Evolutionary conservation across 1,140 invertebrate species (phyloP).

Genomic region (Drosophila baimaii): DNA sequence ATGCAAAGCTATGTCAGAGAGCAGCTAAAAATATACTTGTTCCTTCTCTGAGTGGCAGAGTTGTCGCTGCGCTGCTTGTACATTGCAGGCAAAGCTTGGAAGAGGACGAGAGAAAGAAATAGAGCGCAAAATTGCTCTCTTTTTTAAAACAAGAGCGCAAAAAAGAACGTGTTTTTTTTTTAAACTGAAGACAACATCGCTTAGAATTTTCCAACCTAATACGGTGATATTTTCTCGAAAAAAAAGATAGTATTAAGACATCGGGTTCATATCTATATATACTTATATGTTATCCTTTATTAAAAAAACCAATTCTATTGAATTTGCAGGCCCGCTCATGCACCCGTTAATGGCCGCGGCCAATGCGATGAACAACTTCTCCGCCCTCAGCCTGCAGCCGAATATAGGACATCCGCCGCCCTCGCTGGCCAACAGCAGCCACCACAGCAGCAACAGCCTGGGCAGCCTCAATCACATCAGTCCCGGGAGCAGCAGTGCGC

Average conservation of each 20-base stretch:
- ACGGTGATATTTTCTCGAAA: neutral
- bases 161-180: no score
- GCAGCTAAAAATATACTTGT: no score
- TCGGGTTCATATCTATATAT: no score
- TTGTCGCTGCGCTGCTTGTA: no score
- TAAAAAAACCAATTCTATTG: neutral
- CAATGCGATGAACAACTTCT: conserved; percentile 71
- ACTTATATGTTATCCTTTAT: no score
- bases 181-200: neutral
- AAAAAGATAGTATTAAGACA: no score
- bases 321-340: conserved; percentile 67
- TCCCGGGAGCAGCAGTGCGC: conserved; percentile 17
- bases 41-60: no score
- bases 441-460: conserved; percentile 56
- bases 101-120: no score
- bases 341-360: conserved; percentile 56
- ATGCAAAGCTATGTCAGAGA: no score
- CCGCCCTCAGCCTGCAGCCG: conserved; percentile 63
- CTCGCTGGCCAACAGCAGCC: conserved; percentile 18
- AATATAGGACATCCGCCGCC: conserved; percentile 25
- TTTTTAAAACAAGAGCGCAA: no score
- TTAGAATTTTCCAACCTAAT: neutral
- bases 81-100: no score
- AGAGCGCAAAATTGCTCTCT: no score
- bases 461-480: conserved; percentile 69